Conservation (phyloP, 2,113 vertebrate genomes). For the Terrapene triunguis region DNA sequence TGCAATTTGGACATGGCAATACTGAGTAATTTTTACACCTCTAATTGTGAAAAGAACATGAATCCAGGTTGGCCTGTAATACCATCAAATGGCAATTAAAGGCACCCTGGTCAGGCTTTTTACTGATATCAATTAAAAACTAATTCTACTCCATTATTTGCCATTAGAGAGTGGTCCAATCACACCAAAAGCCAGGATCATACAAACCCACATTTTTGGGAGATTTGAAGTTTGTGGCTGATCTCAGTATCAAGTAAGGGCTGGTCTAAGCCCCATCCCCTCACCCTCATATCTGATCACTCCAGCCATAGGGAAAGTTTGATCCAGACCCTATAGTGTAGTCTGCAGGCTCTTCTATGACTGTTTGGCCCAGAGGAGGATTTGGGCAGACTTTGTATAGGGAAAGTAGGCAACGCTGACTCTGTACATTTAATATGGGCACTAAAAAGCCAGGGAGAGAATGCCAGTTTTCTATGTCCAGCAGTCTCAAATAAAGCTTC, state of each 20-base stretch:
- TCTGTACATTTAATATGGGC: background rate
- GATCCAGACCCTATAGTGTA: background rate
- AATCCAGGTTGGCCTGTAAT: background rate
- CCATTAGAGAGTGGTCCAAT: background rate
- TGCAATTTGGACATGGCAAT: slow-evolving; percentile 24
- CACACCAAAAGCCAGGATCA: background rate
- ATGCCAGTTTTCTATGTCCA: background rate
- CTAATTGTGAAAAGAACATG: slow-evolving; percentile 59
- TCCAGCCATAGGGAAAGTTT: background rate
- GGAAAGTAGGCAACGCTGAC: background rate
- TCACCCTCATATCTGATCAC: background rate
- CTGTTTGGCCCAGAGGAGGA: background rate
- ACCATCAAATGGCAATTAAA: slow-evolving; percentile 16
- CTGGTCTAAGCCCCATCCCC: background rate
- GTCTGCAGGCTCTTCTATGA: background rate
- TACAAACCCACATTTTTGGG: background rate
- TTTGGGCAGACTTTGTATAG: background rate
- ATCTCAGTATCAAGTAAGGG: background rate
- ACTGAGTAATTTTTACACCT: slow-evolving; percentile 21
- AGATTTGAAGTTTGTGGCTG: background rate
- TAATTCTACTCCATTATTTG: background rate
- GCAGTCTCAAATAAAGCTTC: background rate
- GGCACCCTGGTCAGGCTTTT: background rate
- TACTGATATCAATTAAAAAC: slow-evolving; percentile 28
- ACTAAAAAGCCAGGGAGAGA: background rate